These are phyloP conservation scores for Julus scanicus DNA, from an alignment of 2,888 invertebrate genomes.

Conservation along the genomic window DNA sequence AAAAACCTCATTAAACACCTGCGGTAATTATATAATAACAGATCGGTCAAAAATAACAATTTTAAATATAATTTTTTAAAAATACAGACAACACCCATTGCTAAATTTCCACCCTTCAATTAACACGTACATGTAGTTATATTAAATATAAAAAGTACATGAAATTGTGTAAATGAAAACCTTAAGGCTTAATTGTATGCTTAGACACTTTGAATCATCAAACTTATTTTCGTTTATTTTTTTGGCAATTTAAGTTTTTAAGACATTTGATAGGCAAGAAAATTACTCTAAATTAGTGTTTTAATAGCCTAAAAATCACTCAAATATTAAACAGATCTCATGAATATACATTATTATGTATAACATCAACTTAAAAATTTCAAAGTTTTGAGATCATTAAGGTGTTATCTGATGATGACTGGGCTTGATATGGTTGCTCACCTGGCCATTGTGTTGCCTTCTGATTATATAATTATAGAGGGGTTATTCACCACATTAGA, in stretches of 20 bases:
- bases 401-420: not conserved
- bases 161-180: not conserved
- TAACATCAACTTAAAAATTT: not conserved
- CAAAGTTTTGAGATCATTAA: not conserved
- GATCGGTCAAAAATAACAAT: not conserved
- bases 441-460: conserved; percentile 34
- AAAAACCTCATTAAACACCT: conserved; percentile 6
- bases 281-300: not conserved
- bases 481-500: conserved; percentile 45
- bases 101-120: not conserved
- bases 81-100: not conserved
- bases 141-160: not conserved
- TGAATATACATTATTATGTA: not conserved
- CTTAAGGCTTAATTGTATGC: not conserved
- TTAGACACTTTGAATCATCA: not conserved
- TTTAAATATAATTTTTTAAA: not conserved
- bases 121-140: not conserved
- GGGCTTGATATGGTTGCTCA: conserved; percentile 27
- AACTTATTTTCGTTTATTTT: not conserved
- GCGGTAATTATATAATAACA: not conserved
- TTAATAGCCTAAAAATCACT: not conserved
- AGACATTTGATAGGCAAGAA: conserved; percentile 37
- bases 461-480: conserved; percentile 39
- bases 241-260: not conserved
- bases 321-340: not conserved